phyloP scores from a whole-genome alignment of 2,113 vertebrate genomes.

The Heterotilapia buettikoferi region DNA sequence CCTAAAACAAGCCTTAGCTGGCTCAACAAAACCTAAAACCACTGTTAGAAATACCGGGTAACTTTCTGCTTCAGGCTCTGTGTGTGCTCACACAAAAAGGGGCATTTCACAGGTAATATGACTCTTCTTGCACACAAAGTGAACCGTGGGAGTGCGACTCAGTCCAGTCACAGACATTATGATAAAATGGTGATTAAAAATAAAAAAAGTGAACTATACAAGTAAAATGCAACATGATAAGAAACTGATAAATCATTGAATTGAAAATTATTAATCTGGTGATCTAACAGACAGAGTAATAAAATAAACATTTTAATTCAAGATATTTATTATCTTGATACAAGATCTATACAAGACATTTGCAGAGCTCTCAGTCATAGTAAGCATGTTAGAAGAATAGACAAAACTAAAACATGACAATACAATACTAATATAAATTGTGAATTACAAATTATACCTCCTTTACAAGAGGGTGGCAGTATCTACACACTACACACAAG shows the following conservation, averaged over 20 bases:
- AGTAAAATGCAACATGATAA: background rate
- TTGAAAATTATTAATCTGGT: background rate
- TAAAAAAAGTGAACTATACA: background rate
- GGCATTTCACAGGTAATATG: background rate
- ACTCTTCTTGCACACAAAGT: background rate
- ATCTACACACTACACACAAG: background rate
- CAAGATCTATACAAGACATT: background rate
- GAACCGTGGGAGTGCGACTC: background rate
- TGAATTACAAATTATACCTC: background rate
- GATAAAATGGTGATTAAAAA: background rate
- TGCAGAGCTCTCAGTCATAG: background rate
- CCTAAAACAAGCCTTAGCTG: background rate
- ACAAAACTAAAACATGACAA: background rate
- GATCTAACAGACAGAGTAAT: background rate
- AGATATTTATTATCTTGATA: background rate
- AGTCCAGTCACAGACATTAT: background rate
- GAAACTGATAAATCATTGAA: background rate
- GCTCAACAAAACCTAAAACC: background rate
- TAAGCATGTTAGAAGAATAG: background rate
- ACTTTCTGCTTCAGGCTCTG: background rate
- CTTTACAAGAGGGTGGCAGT: background rate
- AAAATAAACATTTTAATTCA: background rate
- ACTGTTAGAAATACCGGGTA: rapidly evolving
- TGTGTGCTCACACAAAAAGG: background rate
- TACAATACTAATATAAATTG: background rate